phyloP scores from a whole-genome alignment of 2,888 invertebrate species.

The Erebia epiphron region DNA sequence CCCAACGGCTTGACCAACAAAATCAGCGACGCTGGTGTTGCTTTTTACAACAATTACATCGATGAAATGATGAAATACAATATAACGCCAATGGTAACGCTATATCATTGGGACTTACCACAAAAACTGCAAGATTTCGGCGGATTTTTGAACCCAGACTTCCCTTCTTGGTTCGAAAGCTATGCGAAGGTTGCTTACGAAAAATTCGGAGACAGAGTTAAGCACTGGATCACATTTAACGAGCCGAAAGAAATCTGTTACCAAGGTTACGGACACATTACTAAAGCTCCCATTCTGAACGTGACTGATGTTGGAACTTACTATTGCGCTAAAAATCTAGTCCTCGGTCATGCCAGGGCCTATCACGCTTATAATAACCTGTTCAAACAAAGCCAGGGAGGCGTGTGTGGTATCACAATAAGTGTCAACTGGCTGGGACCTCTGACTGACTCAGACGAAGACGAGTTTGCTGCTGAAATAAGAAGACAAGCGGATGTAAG shows the following conservation, averaged over 20 bases:
- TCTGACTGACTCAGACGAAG: constrained; percentile 57
- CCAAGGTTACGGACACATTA: constrained; percentile 67
- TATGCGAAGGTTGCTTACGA: constrained; percentile 72
- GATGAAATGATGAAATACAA: constrained; percentile 82
- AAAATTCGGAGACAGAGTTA: constrained; percentile 75
- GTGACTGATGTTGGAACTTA: constrained; percentile 75
- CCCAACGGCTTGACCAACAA: constrained; percentile 77
- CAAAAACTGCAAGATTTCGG: constrained; percentile 80
- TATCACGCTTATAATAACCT: constrained; percentile 66
- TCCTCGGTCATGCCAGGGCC: constrained; percentile 79
- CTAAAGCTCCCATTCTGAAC: constrained; percentile 60
- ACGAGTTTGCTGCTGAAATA: constrained; percentile 59
- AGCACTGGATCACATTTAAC: constrained; percentile 83
- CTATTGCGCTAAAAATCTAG: constrained; percentile 74
- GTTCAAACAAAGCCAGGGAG: constrained; percentile 54
- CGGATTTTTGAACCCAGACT: constrained; percentile 71
- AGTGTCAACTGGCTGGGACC: constrained; percentile 56
- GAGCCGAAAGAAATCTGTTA: constrained; percentile 74
- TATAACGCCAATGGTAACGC: constrained; percentile 83
- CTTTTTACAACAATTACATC: constrained; percentile 86
- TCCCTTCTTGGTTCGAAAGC: constrained; percentile 74
- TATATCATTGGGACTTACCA: constrained; percentile 83
- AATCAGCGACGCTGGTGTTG: constrained; percentile 83
- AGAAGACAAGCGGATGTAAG: constrained; percentile 50
- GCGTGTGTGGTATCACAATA: constrained; percentile 52